Conservation (phyloP, 2,113 vertebrate species). For the Carollia perspicillata region DNA sequence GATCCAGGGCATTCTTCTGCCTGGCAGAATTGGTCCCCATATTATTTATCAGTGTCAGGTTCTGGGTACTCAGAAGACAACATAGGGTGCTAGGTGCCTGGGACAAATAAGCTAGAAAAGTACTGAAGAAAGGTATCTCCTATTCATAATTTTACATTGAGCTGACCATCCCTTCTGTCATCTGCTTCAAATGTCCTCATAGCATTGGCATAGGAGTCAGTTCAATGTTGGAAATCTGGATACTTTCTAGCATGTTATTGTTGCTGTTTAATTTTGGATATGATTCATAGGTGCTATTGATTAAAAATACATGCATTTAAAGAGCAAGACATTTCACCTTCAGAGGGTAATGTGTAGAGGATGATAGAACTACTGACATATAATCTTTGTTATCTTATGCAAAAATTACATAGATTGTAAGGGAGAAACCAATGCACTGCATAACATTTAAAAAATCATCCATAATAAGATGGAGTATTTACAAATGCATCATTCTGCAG, state of each 20-base stretch:
- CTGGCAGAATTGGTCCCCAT: neutral
- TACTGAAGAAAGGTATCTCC: neutral
- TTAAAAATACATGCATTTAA: neutral
- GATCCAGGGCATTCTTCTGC: neutral
- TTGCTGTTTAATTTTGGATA: constrained; percentile 19
- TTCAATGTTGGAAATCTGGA: neutral
- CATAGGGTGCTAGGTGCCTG: neutral
- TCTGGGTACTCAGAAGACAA: neutral
- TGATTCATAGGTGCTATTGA: neutral
- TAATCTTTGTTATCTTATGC: neutral
- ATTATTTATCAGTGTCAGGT: neutral
- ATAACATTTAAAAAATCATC: constrained; percentile 9
- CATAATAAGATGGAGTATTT: neutral
- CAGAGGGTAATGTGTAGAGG: neutral
- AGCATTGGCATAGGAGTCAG: neutral
- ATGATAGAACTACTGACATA: neutral
- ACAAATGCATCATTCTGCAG: constrained; percentile 29
- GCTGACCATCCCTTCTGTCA: neutral
- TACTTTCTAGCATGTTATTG: neutral
- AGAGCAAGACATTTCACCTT: constrained; percentile 28
- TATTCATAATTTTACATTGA: neutral
- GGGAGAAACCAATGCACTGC: neutral
- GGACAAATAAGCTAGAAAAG: neutral
- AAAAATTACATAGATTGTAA: neutral
- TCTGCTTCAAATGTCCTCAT: neutral